Percentiles rank a stretch among this genome's conserved stretches.
Conservation (phyloP, 1,140 invertebrate species). For the Bombus confusus region DNA sequence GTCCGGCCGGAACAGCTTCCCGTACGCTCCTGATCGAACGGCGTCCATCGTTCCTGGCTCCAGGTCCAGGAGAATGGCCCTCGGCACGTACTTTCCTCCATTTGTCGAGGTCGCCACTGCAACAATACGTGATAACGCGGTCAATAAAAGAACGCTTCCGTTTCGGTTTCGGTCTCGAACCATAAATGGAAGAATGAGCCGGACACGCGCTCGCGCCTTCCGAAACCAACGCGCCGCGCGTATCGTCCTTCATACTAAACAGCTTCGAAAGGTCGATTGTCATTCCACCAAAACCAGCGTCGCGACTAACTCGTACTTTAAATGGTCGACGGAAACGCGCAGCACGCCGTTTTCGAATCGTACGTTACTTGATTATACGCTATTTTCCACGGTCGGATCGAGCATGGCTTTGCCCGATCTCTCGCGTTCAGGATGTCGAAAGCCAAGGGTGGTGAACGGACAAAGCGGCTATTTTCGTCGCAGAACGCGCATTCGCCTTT, state of each 20-base stretch:
- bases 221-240: not conserved
- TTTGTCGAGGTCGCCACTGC: conserved; percentile 73
- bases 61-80: conserved; percentile 89
- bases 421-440: not conserved
- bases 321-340: conserved; percentile 54
- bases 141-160: not conserved
- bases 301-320: not conserved
- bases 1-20: conserved; percentile 89
- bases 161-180: not conserved
- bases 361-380: not conserved
- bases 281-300: conserved; percentile 47
- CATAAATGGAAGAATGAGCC: not conserved
- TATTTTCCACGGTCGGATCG: not conserved
- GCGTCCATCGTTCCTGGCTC: conserved; percentile 91
- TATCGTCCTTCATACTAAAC: conserved; percentile 48
- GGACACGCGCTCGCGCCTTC: not conserved
- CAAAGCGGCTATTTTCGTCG: conserved; percentile 76
- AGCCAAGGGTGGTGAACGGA: conserved; percentile 50
- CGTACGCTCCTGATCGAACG: conserved; percentile 87
- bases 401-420: not conserved
- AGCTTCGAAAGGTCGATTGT: conserved; percentile 32
- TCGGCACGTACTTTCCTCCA: conserved; percentile 89
- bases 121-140: conserved; percentile 3
- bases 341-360: not conserved
- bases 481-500: conserved; percentile 30